phyloP scores from a whole-genome alignment of 2,888 invertebrate species.

The Pachycephus smyrnensis region DNA sequence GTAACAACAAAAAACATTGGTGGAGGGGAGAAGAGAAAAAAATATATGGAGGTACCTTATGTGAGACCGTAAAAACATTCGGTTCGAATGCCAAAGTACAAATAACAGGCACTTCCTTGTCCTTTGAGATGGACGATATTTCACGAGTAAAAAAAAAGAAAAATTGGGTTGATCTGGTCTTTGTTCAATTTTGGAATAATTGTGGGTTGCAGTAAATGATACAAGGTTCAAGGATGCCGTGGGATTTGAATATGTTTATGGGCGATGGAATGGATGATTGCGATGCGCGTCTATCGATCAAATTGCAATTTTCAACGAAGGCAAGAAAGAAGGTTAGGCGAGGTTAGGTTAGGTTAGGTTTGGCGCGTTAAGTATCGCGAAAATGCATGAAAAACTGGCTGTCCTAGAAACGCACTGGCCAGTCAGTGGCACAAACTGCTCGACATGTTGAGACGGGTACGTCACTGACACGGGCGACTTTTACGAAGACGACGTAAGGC shows the following conservation, averaged over 20 bases:
- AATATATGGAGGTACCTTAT: not conserved
- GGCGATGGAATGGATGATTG: not conserved
- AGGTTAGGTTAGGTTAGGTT: conserved; percentile 19
- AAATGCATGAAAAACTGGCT: conserved; percentile 61
- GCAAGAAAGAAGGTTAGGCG: conserved; percentile 54
- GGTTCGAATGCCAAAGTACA: not conserved
- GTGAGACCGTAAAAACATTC: not conserved
- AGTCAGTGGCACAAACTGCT: conserved; percentile 55
- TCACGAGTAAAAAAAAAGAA: not conserved
- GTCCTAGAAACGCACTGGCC: conserved; percentile 58
- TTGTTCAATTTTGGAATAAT: not conserved
- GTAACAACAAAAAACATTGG: not conserved
- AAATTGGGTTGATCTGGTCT: not conserved
- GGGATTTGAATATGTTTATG: not conserved
- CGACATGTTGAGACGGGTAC: conserved; percentile 5
- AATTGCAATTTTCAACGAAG: conserved; percentile 18
- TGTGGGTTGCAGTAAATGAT: not conserved
- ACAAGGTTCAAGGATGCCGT: not conserved
- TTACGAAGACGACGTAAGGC: not conserved
- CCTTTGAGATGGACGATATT: not conserved
- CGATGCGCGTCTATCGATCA: not conserved
- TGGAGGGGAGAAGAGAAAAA: not conserved
- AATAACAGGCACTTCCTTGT: not conserved
- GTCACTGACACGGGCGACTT: not conserved
- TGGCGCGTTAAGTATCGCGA: conserved; percentile 40